These are phyloP conservation scores for Neofelis nebulosa DNA, from an alignment of 2,113 vertebrate genomes.

Conservation along the genomic window DNA sequence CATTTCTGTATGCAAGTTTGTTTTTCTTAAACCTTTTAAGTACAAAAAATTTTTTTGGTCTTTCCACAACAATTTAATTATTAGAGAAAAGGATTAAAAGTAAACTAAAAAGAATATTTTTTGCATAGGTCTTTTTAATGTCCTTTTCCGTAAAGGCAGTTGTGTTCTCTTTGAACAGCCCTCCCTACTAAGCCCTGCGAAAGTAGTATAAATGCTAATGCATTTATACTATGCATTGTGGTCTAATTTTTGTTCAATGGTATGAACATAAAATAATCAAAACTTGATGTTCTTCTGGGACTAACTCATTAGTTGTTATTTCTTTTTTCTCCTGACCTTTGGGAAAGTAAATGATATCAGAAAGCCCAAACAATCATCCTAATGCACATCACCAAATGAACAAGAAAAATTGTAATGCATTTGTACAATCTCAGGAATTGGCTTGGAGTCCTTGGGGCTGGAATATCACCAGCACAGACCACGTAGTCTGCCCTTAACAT, in stretches of 20 bases:
- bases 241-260: not conserved
- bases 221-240: not conserved
- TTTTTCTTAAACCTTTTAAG: not conserved
- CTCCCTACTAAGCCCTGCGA: not conserved
- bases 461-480: not conserved
- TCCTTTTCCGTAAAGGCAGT: not conserved
- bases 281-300: not conserved
- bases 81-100: not conserved
- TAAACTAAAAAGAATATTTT: not conserved
- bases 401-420: not conserved
- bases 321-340: conserved; percentile 38
- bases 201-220: conserved; percentile 45
- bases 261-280: not conserved
- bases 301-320: conserved; percentile 20
- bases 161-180: not conserved
- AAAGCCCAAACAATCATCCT: not conserved
- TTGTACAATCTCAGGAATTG: not conserved
- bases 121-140: not conserved
- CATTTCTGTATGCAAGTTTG: not conserved
- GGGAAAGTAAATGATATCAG: conserved; percentile 36
- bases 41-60: not conserved
- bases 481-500: not conserved
- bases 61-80: not conserved
- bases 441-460: not conserved
- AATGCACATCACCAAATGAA: not conserved